Conservation (phyloP, 2,888 invertebrate genomes). For the Lithophane leautieri region DNA sequence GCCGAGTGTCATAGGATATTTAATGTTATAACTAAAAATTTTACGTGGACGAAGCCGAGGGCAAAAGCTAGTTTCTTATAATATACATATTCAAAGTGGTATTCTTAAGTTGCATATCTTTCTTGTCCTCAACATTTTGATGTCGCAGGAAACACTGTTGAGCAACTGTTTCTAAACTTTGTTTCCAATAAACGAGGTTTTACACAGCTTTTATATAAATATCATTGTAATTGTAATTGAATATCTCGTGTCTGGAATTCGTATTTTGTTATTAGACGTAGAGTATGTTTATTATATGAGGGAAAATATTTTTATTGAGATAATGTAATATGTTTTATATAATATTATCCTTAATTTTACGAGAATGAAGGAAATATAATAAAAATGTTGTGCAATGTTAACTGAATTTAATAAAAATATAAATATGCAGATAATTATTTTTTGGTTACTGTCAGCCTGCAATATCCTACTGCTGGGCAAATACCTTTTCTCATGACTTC, state of each 20-base stretch:
- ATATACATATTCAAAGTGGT: background rate
- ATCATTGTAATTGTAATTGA: constrained; percentile 19
- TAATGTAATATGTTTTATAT: background rate
- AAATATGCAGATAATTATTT: no score
- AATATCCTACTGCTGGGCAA: background rate
- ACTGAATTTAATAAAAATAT: background rate
- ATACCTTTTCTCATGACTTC: background rate
- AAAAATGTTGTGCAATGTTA: background rate
- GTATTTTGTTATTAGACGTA: background rate
- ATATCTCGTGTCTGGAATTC: constrained; percentile 21
- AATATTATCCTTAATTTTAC: background rate
- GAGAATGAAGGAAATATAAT: background rate
- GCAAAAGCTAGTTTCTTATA: background rate
- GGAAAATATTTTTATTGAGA: background rate
- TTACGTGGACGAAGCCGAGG: background rate
- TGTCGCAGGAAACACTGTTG: background rate
- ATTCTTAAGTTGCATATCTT: background rate
- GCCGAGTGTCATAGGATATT: background rate
- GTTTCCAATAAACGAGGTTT: background rate
- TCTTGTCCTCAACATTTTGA: background rate
- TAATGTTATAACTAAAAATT: background rate
- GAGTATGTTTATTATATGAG: background rate
- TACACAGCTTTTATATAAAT: constrained; percentile 2
- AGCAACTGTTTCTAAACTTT: background rate
- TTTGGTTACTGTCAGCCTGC: background rate